Percentiles rank a stretch among this genome's conserved stretches.
These are phyloP conservation scores for Notodonta ziczac DNA, from an alignment of 2,888 invertebrate species.

Conservation along the genomic window DNA sequence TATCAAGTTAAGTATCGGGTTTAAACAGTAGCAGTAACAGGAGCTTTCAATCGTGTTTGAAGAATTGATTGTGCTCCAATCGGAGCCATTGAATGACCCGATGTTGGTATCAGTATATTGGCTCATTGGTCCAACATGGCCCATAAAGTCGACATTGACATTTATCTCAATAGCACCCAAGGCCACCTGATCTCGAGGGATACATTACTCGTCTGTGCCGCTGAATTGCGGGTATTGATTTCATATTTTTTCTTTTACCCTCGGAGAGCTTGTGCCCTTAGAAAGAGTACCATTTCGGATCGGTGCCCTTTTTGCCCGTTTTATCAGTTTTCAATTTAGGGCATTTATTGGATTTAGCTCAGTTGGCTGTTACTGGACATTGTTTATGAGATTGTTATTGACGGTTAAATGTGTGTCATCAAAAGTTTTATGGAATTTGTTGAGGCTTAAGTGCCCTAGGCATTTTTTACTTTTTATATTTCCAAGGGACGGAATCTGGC, in stretches of 20 bases:
- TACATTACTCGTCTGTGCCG: constrained; percentile 26
- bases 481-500: too few relatives aligned
- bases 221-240: constrained; percentile 30
- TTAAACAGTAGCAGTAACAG: too few relatives aligned
- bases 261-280: neutral
- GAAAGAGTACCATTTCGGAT: neutral
- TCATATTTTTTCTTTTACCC: constrained; percentile 25
- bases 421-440: neutral
- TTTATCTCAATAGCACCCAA: constrained; percentile 42
- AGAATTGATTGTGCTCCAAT: neutral
- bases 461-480: too few relatives aligned
- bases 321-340: constrained; percentile 31
- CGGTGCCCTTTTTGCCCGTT: constrained; percentile 13
- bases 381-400: neutral
- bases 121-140: neutral
- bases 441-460: neutral
- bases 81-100: neutral
- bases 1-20: too few relatives aligned
- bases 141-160: constrained; percentile 26
- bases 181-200: constrained; percentile 37
- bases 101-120: neutral
- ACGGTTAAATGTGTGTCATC: neutral
- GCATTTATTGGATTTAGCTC: constrained; percentile 8
- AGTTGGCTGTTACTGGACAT: neutral
- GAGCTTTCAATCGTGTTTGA: too few relatives aligned